Percentiles rank a stretch among this genome's conserved stretches.
phyloP scores from a whole-genome alignment of 2,113 vertebrate genomes.

The Petroica traversi region DNA sequence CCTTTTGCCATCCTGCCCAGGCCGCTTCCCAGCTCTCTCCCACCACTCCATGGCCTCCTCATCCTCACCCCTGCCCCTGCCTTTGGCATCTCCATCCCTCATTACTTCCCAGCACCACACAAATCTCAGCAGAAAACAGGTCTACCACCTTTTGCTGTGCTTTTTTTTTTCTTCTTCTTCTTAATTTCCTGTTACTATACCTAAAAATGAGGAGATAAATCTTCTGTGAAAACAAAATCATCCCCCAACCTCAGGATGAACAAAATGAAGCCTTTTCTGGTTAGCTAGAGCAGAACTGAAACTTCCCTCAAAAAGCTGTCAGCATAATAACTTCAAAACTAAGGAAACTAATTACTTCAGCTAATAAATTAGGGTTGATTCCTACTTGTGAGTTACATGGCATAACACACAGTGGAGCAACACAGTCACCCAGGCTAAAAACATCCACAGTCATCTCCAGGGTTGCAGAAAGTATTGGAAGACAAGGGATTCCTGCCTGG shows the following conservation, averaged over 20 bases:
- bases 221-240: not conserved
- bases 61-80: not conserved
- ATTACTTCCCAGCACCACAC: not conserved
- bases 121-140: not conserved
- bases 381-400: not conserved
- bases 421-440: not conserved
- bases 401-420: not conserved
- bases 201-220: not conserved
- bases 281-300: not conserved
- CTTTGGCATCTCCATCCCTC: not conserved
- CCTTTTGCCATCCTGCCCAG: not conserved
- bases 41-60: not conserved
- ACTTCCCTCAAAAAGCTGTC: not conserved
- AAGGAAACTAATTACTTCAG: not conserved
- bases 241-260: not conserved
- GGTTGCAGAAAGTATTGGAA: not conserved
- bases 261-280: not conserved
- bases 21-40: not conserved
- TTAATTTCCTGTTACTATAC: not conserved
- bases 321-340: not conserved
- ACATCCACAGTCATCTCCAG: not conserved
- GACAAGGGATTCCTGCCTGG: not conserved
- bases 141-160: not conserved
- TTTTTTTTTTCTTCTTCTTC: not conserved
- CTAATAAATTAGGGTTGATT: not conserved